phyloP scores from a whole-genome alignment of 1,140 invertebrate species.

The Nomia melanderi region DNA sequence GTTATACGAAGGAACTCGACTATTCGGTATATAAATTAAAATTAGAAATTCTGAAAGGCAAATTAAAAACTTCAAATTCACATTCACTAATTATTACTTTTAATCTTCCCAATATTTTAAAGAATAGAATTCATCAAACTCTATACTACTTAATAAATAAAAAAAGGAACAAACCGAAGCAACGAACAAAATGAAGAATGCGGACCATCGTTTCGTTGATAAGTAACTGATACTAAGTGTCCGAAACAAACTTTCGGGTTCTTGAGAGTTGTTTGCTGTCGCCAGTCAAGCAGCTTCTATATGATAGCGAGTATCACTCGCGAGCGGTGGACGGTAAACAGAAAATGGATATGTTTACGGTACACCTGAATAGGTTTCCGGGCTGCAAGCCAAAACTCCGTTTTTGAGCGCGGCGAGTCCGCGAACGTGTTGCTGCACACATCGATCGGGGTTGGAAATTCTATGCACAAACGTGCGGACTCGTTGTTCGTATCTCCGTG shows the following conservation, averaged over 20 bases:
- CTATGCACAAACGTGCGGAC: slow-evolving; percentile 3
- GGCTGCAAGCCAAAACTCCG: slow-evolving; percentile 2
- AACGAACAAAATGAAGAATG: no score
- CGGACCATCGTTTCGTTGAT: no score
- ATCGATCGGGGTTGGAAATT: slow-evolving; percentile 15
- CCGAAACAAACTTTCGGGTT: background rate
- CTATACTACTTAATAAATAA: no score
- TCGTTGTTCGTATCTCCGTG: background rate
- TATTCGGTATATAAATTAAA: no score
- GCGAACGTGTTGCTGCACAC: background rate
- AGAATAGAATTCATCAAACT: no score
- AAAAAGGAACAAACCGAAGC: no score
- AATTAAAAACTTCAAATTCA: no score
- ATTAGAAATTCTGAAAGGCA: no score
- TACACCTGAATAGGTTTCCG: background rate
- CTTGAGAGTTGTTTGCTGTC: background rate
- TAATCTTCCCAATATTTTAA: no score
- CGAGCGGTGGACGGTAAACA: background rate
- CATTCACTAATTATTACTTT: no score
- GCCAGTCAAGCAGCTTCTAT: background rate
- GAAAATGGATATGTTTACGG: slow-evolving; percentile 30
- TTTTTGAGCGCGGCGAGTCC: slow-evolving; percentile 7
- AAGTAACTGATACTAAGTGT: background rate
- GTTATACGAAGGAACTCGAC: no score
- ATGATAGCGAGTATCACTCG: background rate